A percentile compares a stretch with the other conserved stretches of the same genome.
Conservation (phyloP, 2,888 invertebrate genomes). For the Lithosia quadra region DNA sequence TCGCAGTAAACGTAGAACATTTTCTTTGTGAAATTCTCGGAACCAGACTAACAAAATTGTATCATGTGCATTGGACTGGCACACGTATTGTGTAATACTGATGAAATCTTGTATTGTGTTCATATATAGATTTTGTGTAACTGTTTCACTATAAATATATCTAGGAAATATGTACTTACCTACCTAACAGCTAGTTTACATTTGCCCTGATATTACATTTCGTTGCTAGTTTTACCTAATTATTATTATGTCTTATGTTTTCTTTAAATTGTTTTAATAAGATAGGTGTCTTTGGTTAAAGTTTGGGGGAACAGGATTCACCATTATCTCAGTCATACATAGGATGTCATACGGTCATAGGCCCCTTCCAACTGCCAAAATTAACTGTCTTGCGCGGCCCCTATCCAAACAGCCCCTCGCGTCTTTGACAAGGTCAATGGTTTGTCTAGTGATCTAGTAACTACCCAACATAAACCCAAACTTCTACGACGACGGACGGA, state of each 20-base stretch:
- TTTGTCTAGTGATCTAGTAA: not conserved
- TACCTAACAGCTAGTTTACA: no score
- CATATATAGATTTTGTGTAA: not conserved
- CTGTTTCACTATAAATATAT: no score
- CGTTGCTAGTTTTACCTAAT: no score
- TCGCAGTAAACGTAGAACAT: conserved; percentile 35
- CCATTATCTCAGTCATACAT: not conserved
- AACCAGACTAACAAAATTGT: conserved; percentile 38
- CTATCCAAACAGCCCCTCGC: not conserved
- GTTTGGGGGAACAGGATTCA: not conserved
- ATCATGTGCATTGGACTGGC: conserved; percentile 24
- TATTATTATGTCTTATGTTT: no score
- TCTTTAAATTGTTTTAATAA: no score
- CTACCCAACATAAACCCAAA: not conserved
- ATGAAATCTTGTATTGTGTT: not conserved
- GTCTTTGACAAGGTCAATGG: not conserved
- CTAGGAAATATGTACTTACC: no score
- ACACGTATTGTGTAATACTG: not conserved
- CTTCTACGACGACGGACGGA: no score
- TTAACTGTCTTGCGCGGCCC: not conserved
- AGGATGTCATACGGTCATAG: not conserved
- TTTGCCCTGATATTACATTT: no score
- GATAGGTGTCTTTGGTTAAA: no score
- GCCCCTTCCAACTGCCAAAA: not conserved
- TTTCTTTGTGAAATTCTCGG: conserved; percentile 35